Evolutionary conservation across 1,140 invertebrate genomes (phyloP).

Genomic region (Patella vulgata): DNA sequence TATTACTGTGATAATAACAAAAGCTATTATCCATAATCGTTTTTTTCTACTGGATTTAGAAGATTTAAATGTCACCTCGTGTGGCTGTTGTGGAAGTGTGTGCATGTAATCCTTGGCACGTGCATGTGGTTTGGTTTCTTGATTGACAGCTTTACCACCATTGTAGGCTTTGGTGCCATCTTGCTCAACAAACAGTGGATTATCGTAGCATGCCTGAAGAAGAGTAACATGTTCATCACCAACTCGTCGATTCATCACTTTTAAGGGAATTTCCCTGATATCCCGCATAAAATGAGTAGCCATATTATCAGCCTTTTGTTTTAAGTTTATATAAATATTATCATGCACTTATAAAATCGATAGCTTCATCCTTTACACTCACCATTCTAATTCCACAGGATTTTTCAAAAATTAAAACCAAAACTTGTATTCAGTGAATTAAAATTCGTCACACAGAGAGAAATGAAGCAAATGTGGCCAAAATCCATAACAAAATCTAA

Average conservation of each 20-base stretch:
- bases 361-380: no score
- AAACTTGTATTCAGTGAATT: no score
- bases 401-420: no score
- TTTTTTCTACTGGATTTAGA: slow-evolving; percentile 14
- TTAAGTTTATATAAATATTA: no score
- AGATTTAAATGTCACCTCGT: not conserved
- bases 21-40: slow-evolving; percentile 6
- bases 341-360: no score
- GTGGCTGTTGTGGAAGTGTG: slow-evolving; percentile 12
- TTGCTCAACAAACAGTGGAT: slow-evolving; percentile 48
- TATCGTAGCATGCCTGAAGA: slow-evolving; percentile 57
- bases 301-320: no score
- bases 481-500: no score
- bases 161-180: slow-evolving; percentile 27
- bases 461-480: no score
- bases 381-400: no score
- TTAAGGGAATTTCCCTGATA: slow-evolving; percentile 27
- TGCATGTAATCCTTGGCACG: slow-evolving; percentile 40
- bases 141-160: slow-evolving; percentile 1
- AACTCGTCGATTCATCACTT: slow-evolving; percentile 18
- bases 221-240: slow-evolving; percentile 51
- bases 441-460: no score
- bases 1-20: slow-evolving; percentile 12
- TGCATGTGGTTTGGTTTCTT: slow-evolving; percentile 10
- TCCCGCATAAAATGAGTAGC: no score